Conservation (phyloP, 2,113 vertebrate species). For the Riparia riparia region DNA sequence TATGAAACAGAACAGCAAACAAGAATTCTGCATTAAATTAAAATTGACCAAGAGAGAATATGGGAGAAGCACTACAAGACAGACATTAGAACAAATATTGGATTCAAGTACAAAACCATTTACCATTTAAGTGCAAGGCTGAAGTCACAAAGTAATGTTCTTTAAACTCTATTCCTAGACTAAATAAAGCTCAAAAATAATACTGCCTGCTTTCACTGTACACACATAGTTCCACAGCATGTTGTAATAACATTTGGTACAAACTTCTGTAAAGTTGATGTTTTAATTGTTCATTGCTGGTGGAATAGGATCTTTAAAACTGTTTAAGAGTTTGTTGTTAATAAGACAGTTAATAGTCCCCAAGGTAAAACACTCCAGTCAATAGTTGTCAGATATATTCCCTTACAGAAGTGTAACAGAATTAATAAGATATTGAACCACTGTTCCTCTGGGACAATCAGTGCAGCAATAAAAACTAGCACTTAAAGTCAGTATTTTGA, state of each 20-base stretch:
- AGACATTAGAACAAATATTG: conserved; percentile 4
- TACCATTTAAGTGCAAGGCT: conserved; percentile 35
- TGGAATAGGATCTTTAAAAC: conserved; percentile 58
- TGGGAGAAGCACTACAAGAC: background rate
- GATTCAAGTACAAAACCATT: conserved; percentile 41
- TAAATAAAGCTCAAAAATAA: conserved; percentile 58
- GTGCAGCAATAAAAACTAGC: background rate
- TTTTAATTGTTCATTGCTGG: conserved; percentile 58
- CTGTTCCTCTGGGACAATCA: background rate
- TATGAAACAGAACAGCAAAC: conserved; percentile 9
- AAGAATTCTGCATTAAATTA: conserved; percentile 9
- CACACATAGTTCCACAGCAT: conserved; percentile 35
- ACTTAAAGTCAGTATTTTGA: background rate
- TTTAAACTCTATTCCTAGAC: conserved; percentile 42
- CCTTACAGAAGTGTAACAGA: background rate
- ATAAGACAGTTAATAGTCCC: background rate
- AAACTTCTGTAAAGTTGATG: conserved; percentile 63
- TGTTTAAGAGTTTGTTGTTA: background rate
- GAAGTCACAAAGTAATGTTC: conserved; percentile 27
- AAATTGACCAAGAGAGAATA: background rate
- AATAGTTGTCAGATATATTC: background rate
- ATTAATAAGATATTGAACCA: background rate
- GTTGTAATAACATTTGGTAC: conserved; percentile 44
- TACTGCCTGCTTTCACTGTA: conserved; percentile 23
- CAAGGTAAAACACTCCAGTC: background rate